Base-by-base conservation (phyloP, 2,888 invertebrate species). In the Bembecia ichneumoniformis region DNA sequence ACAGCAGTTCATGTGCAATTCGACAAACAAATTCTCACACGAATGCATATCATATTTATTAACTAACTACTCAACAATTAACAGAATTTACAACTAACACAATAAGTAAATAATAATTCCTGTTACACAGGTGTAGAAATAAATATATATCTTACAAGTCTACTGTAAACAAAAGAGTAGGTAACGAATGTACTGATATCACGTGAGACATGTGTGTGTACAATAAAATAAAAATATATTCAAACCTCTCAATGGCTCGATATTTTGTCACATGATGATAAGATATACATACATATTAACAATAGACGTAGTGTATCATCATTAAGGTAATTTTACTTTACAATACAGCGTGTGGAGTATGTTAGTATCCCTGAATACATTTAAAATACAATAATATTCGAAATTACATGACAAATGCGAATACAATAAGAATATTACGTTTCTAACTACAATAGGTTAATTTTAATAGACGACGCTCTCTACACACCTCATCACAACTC, bases 21-120 rank as follows among this genome's bases (percentile, higher is more conserved):
- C 28, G 28, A 28, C 28, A 28, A 28, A 9, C 28, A 9, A 28
- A 28, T 28, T 28, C 28, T 28, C 28, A 28, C 28, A 28, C 28
- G 28, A 28, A 28, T 28, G 28, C 28, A 28, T 28, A 9, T 7
- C 7, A 28, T 28, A 28, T 48, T 40, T 40, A 10, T 40, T 3
- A 58, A 60, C 66, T 66, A 66, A 59, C 64, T 65, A 67, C 55
- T 60, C 61, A 63, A 66, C 65, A 67, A 64, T 60, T 66, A 71
- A 63, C 62, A 69, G 65, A 59, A 62, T 65, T 69, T 68, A 71
- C 40, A 62, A 64, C 51, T 56, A 58, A 52, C 63, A 66, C 54
- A 74, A 75, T 74, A 72, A 74, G 74, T 73, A 72, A 63, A 47
- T 40, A 40, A 13, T 10, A 40, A 40, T 14, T 28, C 28, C 28